Percentiles rank a stretch among this genome's conserved stretches.
These are phyloP conservation scores for Pollenia angustigena DNA, from an alignment of 2,888 invertebrate species.

Conservation along the genomic window DNA sequence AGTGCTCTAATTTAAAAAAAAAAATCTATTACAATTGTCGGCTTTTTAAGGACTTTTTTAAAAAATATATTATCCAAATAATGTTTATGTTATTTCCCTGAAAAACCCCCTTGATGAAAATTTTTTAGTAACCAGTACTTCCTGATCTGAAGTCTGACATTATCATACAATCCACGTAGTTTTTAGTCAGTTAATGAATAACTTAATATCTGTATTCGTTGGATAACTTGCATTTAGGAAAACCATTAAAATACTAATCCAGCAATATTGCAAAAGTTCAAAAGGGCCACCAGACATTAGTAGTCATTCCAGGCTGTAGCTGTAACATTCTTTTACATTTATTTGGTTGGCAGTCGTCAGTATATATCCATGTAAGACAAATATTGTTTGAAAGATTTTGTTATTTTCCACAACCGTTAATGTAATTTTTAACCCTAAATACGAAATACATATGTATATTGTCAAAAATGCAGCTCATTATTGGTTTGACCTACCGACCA, in stretches of 20 bases:
- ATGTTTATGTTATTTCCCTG: too few relatives aligned
- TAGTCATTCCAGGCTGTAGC: constrained; percentile 32
- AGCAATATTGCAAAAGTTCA: constrained; percentile 45
- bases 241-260: neutral
- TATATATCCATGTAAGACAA: neutral
- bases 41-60: too few relatives aligned
- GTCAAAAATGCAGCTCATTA: too few relatives aligned
- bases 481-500: too few relatives aligned
- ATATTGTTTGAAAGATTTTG: constrained; percentile 28
- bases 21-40: too few relatives aligned
- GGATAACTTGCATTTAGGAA: neutral
- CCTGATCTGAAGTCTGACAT: neutral
- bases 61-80: too few relatives aligned
- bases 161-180: neutral
- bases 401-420: neutral
- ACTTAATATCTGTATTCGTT: neutral
- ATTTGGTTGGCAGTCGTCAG: constrained; percentile 7
- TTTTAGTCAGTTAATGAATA: neutral
- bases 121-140: too few relatives aligned
- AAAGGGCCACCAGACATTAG: constrained; percentile 45
- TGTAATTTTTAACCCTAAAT: neutral
- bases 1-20: too few relatives aligned
- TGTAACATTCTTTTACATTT: constrained; percentile 34
- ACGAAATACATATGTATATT: neutral
- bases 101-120: too few relatives aligned